These are phyloP conservation scores for Marcusenius ussheri DNA, from an alignment of 2,113 vertebrate species.

Conservation along the genomic window DNA sequence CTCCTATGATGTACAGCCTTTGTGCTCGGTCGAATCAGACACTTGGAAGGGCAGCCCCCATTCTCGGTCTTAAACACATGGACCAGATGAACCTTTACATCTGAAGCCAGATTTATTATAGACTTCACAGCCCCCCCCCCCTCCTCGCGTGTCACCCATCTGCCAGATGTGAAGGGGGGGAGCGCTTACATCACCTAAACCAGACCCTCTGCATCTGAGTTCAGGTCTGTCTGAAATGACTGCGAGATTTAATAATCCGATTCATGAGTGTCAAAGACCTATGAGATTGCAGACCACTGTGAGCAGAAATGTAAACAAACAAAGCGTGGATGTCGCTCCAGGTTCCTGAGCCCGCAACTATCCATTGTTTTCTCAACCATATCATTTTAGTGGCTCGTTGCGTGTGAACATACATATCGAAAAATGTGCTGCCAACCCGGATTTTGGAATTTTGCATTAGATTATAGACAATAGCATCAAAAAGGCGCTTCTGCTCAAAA, in stretches of 20 bases:
- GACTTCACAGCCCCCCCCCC: background rate
- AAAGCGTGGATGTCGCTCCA: background rate
- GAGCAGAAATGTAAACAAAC: background rate
- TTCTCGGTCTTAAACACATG: background rate
- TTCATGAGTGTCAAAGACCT: background rate
- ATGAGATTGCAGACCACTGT: background rate
- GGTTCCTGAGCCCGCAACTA: background rate
- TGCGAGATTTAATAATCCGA: background rate
- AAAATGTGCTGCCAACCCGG: background rate
- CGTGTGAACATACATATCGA: background rate
- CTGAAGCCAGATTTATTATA: background rate
- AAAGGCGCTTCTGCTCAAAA: background rate
- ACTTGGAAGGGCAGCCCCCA: background rate
- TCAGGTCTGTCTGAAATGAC: background rate
- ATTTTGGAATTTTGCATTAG: background rate
- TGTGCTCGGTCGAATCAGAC: background rate
- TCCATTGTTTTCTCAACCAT: background rate
- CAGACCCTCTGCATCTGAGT: background rate
- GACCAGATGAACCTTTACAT: constrained; percentile 1
- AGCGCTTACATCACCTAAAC: background rate
- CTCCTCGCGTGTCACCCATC: background rate
- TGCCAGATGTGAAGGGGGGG: background rate
- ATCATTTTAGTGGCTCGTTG: background rate
- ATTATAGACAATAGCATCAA: background rate
- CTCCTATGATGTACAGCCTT: background rate